Percentiles rank a stretch among this genome's conserved stretches.
Evolutionary conservation across 92 coral and sea anemone genomes (phyloP).

Genomic region (Nematostella vectensis): DNA sequence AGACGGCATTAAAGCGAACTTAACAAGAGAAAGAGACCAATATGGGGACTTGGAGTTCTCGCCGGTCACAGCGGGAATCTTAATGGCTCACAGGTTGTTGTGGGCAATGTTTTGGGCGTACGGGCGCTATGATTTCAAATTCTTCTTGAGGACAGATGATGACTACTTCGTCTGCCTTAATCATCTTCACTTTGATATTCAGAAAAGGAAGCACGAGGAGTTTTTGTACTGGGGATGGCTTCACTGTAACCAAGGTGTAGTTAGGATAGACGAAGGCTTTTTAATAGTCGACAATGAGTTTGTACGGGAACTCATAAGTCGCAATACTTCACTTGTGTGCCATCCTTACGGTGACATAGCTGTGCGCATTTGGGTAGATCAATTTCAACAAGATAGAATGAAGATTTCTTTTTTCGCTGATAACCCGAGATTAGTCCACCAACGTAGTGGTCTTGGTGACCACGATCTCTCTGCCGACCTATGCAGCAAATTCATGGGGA

Average conservation of each 20-base stretch:
- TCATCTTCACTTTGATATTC: constrained; percentile 16
- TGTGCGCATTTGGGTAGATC: constrained; percentile 23
- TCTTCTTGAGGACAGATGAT: constrained; percentile 19
- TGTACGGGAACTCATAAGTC: constrained; percentile 13
- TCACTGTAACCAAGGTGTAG: constrained; percentile 10
- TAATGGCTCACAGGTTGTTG: constrained; percentile 16
- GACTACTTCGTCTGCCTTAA: constrained; percentile 30
- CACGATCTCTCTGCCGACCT: constrained; percentile 1
- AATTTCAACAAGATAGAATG: constrained; percentile 9
- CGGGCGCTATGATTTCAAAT: constrained; percentile 11
- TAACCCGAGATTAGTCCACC: constrained; percentile 7
- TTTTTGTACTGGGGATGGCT: constrained; percentile 29
- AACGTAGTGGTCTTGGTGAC: not conserved
- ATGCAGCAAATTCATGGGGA: constrained; percentile 9
- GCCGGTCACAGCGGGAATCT: constrained; percentile 8
- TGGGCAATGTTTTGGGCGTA: constrained; percentile 21
- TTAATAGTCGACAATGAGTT: constrained; percentile 14
- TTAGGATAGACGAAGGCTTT: constrained; percentile 27
- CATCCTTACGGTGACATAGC: constrained; percentile 24
- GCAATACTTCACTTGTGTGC: constrained; percentile 18
- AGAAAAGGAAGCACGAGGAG: constrained; percentile 17
- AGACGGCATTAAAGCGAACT: not conserved
- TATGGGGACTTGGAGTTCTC: constrained; percentile 10
- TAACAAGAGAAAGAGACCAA: constrained; percentile 3
- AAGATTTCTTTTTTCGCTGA: constrained; percentile 25